Evolutionary conservation across 2,888 invertebrate genomes (phyloP), one percentile per base, ranked within the genome.

Genomic region (Tenodera sinensis): DNA sequence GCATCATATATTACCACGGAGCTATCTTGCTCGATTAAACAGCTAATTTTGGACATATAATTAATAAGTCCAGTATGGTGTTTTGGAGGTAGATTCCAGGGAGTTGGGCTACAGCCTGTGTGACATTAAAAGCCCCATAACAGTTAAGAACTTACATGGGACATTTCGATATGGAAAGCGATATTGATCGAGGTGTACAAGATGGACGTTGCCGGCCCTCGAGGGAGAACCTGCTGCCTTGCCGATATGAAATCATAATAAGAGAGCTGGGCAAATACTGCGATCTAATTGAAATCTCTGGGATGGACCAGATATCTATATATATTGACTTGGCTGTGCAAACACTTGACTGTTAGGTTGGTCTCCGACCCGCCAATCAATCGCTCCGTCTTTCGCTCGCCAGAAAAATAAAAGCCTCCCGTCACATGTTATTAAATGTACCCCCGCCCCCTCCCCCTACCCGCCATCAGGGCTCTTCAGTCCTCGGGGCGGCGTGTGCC

Each of bases 251-350:
- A 90, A 90, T 90, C 90, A 90, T 90, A 90, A 90, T 90, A 90
- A 90, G 90, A 90, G 90, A 90, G 90, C 89, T 89, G 86, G 89
- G 90, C 86, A 90, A 90, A 90, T 90, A 90, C 90, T 87, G 84
- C 89, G 83, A 90, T 90, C 90, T 90, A 90, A 90, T 90, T 90
- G 90, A 86, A 90, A 90, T 90, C 90, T 83, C 83, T 42, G 85
- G 30, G 30, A 28, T 28, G 42, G 84, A 28, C 85, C 28, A 81
- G 83, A 28, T 71, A 83, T 71, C 85, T 88, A 84, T 88, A 71
- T 88, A 89, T 88, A 89, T 85, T 90, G 90, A 84, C 88, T 89
- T 81, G 82, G 30, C 83, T 87, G 84, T 30, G 84, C 88, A 89
- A 89, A 89, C 89, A 89, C 89, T 89, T 83, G 88, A 84, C 81